A percentile compares a stretch with the other conserved stretches of the same genome.
Evolutionary conservation across 1,140 invertebrate species (phyloP).

Genomic region (Euura saliciscinereae): DNA sequence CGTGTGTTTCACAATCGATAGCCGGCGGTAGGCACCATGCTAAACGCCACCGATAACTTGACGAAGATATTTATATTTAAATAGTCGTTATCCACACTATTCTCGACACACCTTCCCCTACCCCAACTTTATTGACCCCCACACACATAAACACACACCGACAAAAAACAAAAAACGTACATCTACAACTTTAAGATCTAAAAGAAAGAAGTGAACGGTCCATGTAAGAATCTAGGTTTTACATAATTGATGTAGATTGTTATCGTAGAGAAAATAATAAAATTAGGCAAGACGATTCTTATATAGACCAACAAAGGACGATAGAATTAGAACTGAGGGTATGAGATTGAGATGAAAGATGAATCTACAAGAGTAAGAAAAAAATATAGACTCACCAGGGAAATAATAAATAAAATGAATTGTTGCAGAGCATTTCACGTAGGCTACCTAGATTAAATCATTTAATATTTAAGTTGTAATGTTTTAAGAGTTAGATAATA

Average conservation of each 20-base stretch:
- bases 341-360: constrained; percentile 8
- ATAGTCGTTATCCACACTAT: not conserved
- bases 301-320: constrained; percentile 26
- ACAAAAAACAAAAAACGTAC: not conserved
- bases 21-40: constrained; percentile 1
- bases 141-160: not conserved
- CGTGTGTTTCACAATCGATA: constrained; percentile 2
- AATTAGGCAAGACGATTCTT: constrained; percentile 24
- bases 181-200: not conserved
- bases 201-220: constrained; percentile 11
- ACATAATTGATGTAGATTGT: constrained; percentile 17
- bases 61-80: not conserved
- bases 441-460: constrained; percentile 47
- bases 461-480: constrained; percentile 55
- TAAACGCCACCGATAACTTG: not conserved
- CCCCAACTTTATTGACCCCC: not conserved
- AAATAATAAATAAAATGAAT: not conserved
- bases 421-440: constrained; percentile 41
- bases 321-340: constrained; percentile 1
- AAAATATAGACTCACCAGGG: not conserved
- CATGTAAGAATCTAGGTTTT: constrained; percentile 36
- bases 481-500: constrained; percentile 55
- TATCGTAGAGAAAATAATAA: constrained; percentile 10
- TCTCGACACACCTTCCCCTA: not conserved
- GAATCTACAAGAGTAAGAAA: constrained; percentile 17